Percentiles rank a stretch among this genome's conserved stretches.
Evolutionary conservation across 2,888 invertebrate genomes (phyloP).

Genomic region (Eupithecia subfuscata): DNA sequence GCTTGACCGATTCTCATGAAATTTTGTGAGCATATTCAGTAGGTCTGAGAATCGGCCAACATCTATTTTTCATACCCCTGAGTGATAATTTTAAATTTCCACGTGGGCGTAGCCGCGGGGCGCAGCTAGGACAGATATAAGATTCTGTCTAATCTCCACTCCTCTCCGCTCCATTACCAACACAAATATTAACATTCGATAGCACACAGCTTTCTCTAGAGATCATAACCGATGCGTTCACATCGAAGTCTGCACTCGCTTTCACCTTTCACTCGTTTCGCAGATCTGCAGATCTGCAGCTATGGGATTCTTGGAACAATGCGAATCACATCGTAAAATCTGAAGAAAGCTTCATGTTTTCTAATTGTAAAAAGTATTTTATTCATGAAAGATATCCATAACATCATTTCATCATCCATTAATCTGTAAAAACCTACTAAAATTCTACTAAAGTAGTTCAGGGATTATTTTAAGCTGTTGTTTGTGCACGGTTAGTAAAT

Average conservation of each 20-base stretch:
- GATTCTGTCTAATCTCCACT: neutral
- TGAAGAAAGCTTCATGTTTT: constrained; percentile 24
- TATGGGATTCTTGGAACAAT: constrained; percentile 31
- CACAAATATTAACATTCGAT: constrained; percentile 10
- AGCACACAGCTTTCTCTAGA: constrained; percentile 24
- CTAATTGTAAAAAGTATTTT: constrained; percentile 18
- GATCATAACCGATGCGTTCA: constrained; percentile 23
- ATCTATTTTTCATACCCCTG: too few species aligned
- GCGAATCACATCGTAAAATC: constrained; percentile 33
- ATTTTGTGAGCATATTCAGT: too few species aligned
- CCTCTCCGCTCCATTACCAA: neutral
- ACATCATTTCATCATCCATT: neutral
- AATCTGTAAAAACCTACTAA: too few species aligned
- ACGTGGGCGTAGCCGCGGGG: too few species aligned
- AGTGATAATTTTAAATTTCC: too few species aligned
- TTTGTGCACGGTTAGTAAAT: too few species aligned
- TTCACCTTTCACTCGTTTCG: constrained; percentile 41
- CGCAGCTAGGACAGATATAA: too few species aligned
- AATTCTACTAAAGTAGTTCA: too few species aligned
- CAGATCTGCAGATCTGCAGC: constrained; percentile 13
- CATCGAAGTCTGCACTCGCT: constrained; percentile 26
- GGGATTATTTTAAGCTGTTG: too few species aligned
- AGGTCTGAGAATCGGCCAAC: too few species aligned
- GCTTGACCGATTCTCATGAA: too few species aligned
- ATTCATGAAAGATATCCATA: constrained; percentile 7